phyloP scores from a whole-genome alignment of 2,888 invertebrate species.

The Nymphalis polychloros region DNA sequence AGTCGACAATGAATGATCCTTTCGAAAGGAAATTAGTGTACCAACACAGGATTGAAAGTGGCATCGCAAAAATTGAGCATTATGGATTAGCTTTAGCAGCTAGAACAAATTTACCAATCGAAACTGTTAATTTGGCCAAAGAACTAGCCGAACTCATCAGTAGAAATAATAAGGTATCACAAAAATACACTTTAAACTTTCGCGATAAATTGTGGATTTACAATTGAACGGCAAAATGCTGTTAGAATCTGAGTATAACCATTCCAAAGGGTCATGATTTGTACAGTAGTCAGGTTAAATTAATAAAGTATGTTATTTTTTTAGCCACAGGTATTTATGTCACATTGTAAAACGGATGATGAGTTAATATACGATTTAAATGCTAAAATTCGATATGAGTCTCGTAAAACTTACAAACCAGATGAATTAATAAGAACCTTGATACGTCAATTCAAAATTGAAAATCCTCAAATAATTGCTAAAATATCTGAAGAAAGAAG shows the following conservation, averaged over 20 bases:
- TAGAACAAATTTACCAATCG: constrained; percentile 82
- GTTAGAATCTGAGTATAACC: too few relatives aligned
- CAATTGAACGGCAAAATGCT: too few relatives aligned
- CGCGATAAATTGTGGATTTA: too few relatives aligned
- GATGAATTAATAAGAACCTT: constrained; percentile 48
- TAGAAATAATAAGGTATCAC: constrained; percentile 58
- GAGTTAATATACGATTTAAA: constrained; percentile 61
- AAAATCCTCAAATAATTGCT: constrained; percentile 55
- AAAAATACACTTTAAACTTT: background rate
- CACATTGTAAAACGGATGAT: constrained; percentile 39
- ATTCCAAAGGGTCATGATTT: too few relatives aligned
- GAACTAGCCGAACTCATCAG: constrained; percentile 69
- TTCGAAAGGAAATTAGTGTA: constrained; percentile 77
- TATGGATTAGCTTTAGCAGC: constrained; percentile 86
- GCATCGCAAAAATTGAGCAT: constrained; percentile 81
- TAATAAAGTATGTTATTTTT: constrained; percentile 15
- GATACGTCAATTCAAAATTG: constrained; percentile 58
- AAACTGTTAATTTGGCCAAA: constrained; percentile 78
- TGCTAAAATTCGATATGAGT: constrained; percentile 58
- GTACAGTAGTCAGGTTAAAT: too few relatives aligned
- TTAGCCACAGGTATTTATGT: constrained; percentile 55
- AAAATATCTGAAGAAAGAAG: constrained; percentile 48
- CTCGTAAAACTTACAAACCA: constrained; percentile 49
- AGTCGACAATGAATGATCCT: constrained; percentile 49
- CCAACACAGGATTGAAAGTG: constrained; percentile 83